These are phyloP conservation scores for Meteorus cinctellus DNA, from an alignment of 2,888 invertebrate genomes.

Conservation along the genomic window DNA sequence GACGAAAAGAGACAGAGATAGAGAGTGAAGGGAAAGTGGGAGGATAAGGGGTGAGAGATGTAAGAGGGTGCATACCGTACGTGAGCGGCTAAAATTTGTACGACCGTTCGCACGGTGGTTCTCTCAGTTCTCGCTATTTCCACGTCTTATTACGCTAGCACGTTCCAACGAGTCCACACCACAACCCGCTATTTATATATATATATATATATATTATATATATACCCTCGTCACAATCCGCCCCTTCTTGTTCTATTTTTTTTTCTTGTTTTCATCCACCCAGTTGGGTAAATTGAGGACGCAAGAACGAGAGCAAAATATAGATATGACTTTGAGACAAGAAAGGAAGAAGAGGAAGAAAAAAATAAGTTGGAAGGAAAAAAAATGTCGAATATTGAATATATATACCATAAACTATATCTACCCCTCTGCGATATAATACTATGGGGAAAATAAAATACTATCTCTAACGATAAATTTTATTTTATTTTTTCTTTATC, in stretches of 20 bases:
- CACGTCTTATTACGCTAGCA: slow-evolving; percentile 39
- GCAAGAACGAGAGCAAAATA: slow-evolving; percentile 29
- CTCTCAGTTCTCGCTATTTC: slow-evolving; percentile 29
- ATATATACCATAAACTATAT: slow-evolving; percentile 14
- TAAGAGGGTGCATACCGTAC: slow-evolving; percentile 28
- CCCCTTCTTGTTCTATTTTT: background rate
- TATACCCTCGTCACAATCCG: background rate
- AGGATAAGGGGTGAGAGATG: background rate
- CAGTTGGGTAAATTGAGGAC: slow-evolving; percentile 18
- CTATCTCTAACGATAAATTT: slow-evolving; percentile 26
- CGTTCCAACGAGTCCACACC: slow-evolving; percentile 21
- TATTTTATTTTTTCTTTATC: slow-evolving; percentile 32
- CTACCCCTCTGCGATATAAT: slow-evolving; percentile 12
- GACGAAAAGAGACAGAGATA: background rate
- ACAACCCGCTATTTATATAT: slow-evolving; percentile 1
- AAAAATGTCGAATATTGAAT: slow-evolving; percentile 35
- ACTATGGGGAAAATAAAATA: slow-evolving; percentile 28
- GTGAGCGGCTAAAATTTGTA: slow-evolving; percentile 42
- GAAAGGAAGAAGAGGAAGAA: background rate
- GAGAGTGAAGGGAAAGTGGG: background rate
- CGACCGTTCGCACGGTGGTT: slow-evolving; percentile 23
- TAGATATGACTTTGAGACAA: slow-evolving; percentile 8
- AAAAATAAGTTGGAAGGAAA: background rate
- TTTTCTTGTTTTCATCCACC: background rate
- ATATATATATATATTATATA: slow-evolving; percentile 17